Evolutionary conservation across 64 coral and sea anemone species (phyloP).

Genomic region (Astreopora myriophthalma): DNA sequence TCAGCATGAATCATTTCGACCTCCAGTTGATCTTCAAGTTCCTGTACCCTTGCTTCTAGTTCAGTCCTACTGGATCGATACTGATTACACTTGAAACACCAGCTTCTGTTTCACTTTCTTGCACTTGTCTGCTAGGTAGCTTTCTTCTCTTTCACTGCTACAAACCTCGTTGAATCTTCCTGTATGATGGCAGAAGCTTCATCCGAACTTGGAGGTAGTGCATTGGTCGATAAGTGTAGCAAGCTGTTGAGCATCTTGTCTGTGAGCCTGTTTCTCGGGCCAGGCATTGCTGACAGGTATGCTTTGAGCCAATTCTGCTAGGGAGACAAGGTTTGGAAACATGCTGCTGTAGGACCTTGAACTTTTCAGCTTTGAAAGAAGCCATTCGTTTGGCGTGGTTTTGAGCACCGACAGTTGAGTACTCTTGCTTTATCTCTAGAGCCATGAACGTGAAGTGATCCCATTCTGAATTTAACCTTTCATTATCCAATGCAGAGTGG

Average conservation of each 20-base stretch:
- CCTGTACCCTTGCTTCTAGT: conserved; percentile 36
- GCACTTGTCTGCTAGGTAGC: background rate
- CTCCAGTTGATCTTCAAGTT: too few species aligned
- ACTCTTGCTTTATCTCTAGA: conserved; percentile 28
- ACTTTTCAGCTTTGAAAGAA: background rate
- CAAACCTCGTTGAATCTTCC: conserved; percentile 5
- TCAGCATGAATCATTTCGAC: conserved; percentile 34
- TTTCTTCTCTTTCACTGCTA: conserved; percentile 18
- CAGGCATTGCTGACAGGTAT: conserved; percentile 55
- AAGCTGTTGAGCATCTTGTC: conserved; percentile 12
- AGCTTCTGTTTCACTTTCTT: conserved; percentile 21
- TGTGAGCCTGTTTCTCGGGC: conserved; percentile 20
- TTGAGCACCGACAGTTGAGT: background rate
- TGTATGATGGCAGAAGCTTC: conserved; percentile 18
- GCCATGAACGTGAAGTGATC: conserved; percentile 42
- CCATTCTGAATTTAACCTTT: conserved; percentile 38
- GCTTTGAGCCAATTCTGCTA: background rate
- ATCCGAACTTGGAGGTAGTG: conserved; percentile 12
- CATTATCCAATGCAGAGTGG: conserved; percentile 39
- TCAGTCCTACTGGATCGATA: conserved; percentile 11
- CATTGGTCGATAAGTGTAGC: background rate
- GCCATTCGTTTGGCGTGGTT: conserved; percentile 14
- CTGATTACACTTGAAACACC: conserved; percentile 36
- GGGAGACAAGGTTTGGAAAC: conserved; percentile 42
- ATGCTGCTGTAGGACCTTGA: background rate